These are phyloP conservation scores for Malthinus seriepunctatus DNA, from an alignment of 2,888 invertebrate genomes.

Conservation along the genomic window DNA sequence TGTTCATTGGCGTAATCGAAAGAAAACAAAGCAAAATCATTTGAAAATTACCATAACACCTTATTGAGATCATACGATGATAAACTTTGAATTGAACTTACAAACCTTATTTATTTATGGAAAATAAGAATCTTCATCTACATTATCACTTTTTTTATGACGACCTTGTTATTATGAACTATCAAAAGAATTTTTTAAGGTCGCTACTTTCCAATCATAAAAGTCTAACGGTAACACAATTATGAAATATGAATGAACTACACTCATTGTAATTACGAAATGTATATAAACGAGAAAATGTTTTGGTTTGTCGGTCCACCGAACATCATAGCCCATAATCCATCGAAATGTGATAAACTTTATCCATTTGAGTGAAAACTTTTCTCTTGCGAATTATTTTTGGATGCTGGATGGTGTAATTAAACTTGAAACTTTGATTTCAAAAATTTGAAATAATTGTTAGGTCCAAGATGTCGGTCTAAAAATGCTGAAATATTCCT, in stretches of 20 bases:
- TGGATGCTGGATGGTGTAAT: no score
- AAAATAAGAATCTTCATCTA: neutral
- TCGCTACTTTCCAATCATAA: constrained; percentile 15
- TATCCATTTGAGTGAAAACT: no score
- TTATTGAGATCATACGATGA: no score
- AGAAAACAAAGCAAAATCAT: no score
- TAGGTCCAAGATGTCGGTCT: no score
- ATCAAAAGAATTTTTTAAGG: constrained; percentile 15
- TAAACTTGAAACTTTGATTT: no score
- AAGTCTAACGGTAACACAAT: constrained; percentile 16
- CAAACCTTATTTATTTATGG: neutral
- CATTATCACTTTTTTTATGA: constrained; percentile 11
- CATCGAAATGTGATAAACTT: neutral
- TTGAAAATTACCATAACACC: no score
- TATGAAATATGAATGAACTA: constrained; percentile 8
- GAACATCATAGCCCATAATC: neutral
- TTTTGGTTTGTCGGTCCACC: neutral
- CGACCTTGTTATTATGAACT: constrained; percentile 6
- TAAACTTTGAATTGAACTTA: neutral
- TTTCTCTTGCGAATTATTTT: no score
- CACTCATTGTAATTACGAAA: neutral
- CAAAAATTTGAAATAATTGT: no score
- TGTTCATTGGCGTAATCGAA: no score
- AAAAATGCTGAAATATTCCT: no score
- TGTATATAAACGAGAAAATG: neutral